Conservation (phyloP, 2,113 vertebrate genomes). For the Gallinago jamesoni region DNA sequence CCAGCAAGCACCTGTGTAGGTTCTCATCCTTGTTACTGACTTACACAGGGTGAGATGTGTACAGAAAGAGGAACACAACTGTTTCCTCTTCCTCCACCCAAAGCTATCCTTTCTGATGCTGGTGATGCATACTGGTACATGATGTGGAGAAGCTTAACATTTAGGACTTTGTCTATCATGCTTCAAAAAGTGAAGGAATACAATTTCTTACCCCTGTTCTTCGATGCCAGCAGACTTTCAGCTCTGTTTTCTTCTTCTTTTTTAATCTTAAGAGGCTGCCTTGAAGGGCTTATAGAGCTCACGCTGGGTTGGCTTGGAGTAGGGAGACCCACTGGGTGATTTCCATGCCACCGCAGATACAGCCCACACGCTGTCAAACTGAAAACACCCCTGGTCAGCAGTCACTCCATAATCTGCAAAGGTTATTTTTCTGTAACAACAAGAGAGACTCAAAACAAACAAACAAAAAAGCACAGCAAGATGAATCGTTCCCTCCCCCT, state of each 20-base stretch:
- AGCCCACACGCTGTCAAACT: neutral
- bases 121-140: rapidly evolving
- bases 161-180: neutral
- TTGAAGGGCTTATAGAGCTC: neutral
- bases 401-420: neutral
- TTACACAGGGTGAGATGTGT: rapidly evolving
- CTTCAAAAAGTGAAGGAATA: neutral
- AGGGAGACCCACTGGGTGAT: neutral
- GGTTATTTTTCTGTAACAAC: neutral
- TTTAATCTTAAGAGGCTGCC: neutral
- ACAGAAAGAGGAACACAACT: neutral
- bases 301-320: neutral
- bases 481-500: neutral
- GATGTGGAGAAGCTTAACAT: neutral
- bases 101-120: neutral
- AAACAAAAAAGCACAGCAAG: neutral
- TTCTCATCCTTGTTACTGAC: neutral
- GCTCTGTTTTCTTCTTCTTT: neutral
- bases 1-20: too few relatives aligned
- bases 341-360: neutral
- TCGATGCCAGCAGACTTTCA: neutral
- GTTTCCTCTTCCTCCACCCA: neutral
- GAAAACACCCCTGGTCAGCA: neutral
- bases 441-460: neutral
- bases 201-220: neutral